phyloP scores from a whole-genome alignment of 2,113 vertebrate genomes.

The Piprites chloris region DNA sequence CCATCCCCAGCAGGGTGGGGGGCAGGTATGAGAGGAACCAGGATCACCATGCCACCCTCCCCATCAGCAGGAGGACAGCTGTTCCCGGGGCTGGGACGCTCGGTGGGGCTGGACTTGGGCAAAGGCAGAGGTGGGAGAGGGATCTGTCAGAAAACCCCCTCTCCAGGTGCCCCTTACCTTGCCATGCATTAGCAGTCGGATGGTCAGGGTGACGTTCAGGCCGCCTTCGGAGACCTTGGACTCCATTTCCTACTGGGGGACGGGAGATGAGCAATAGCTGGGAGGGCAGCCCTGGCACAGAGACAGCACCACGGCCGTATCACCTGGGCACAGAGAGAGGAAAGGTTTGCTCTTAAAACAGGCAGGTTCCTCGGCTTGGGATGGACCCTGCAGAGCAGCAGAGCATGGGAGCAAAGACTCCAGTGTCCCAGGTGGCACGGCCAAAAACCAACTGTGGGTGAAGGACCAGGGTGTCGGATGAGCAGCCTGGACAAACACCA shows the following conservation, averaged over 20 bases:
- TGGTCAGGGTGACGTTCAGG: conserved; percentile 96
- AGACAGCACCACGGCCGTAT: conserved; percentile 73
- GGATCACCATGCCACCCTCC: neutral
- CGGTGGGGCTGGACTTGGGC: neutral
- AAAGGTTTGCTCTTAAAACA: neutral
- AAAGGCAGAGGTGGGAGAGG: neutral
- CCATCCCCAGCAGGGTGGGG: neutral
- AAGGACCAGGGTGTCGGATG: neutral
- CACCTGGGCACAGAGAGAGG: conserved; percentile 69
- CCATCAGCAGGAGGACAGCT: neutral
- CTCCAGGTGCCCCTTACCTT: conserved; percentile 77
- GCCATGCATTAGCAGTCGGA: conserved; percentile 97
- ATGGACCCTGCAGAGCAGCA: neutral
- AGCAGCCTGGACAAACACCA: neutral
- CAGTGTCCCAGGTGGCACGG: neutral
- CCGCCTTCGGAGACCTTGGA: conserved; percentile 94
- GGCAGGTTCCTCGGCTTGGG: fast-evolving
- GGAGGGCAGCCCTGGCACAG: conserved; percentile 65
- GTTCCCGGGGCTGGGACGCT: neutral
- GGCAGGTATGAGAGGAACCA: neutral
- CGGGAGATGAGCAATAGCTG: conserved; percentile 42
- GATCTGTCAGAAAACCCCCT: fast-evolving
- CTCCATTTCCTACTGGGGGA: conserved; percentile 84
- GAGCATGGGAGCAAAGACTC: neutral
- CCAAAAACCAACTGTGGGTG: neutral